Evolutionary conservation across 2,113 vertebrate species (phyloP).

Genomic region (Lethenteron camtschaticum): DNA sequence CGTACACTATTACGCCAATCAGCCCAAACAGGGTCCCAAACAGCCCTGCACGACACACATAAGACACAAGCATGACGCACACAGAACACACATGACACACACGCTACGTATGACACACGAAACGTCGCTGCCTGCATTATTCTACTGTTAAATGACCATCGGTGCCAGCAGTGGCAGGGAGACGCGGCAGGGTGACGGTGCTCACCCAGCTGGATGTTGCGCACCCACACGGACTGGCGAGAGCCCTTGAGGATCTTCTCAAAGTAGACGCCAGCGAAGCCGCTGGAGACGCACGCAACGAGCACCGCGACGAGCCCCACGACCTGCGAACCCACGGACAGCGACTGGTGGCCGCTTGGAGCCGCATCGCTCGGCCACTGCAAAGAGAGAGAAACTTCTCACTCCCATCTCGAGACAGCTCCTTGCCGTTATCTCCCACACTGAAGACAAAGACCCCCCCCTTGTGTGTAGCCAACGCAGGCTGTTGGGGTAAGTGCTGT

Average conservation of each 20-base stretch:
- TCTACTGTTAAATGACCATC: no score
- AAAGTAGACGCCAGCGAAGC: slow-evolving; percentile 93
- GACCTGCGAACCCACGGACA: slow-evolving; percentile 50
- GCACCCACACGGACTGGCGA: slow-evolving; percentile 89
- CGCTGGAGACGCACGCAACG: slow-evolving; percentile 80
- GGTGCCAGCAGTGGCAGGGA: no score
- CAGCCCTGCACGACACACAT: slow-evolving; percentile 29
- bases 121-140: no score
- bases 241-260: slow-evolving; percentile 96
- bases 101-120: no score
- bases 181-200: slow-evolving; percentile 7
- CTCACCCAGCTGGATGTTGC: slow-evolving; percentile 91
- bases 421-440: no score
- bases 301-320: slow-evolving; percentile 65
- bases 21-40: slow-evolving; percentile 75
- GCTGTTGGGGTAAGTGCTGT: no score
- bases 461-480: no score
- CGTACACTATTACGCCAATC: slow-evolving; percentile 63
- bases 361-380: slow-evolving; percentile 68
- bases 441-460: no score
- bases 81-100: no score
- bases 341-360: slow-evolving; percentile 26
- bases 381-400: slow-evolving; percentile 3
- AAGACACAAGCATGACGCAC: not conserved
- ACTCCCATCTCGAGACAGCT: no score